Evolutionary conservation across 1,140 invertebrate species (phyloP), one percentile per base, ranked within the genome.

Genomic region (Catajapyx aquilonaris): DNA sequence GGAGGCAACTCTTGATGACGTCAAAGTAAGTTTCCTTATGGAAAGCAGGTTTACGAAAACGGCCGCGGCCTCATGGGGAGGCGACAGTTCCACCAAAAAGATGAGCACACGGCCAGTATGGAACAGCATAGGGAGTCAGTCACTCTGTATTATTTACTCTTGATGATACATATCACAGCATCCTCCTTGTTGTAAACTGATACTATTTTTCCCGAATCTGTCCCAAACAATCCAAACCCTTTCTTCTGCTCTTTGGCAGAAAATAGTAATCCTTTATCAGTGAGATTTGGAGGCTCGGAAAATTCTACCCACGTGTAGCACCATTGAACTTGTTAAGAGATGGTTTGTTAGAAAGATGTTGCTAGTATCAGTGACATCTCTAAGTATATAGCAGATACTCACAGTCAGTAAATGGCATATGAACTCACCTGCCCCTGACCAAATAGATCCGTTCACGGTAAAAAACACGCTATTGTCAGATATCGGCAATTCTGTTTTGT

Each of bases 391-490:
- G 32, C 42, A 32, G 42, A n/a, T 35, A 31, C 44, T 39, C 46
- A 69, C 67, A n/a, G n/a, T n/a, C n/a, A n/a, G n/a, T n/a, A n/a
- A n/a, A n/a, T n/a, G n/a, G n/a, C n/a, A n/a, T n/a, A n/a, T n/a
- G n/a, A n/a, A n/a, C n/a, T 57, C 74, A 70, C 75, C 76, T 83
- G 11, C 75, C 70, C 13, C 81, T 81, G 49, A 86, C 83, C 17
- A 87, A 63, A 44, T 83, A 81, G 49, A 75, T 81, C 46, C 69
- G 70, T 46, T 69, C 68, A n/a, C 81, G 51, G 46, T 78, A 81
- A 1, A 79, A 59, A 23, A 90, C 60, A 46, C 83, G 69, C 61
- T n/a, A n/a, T 87, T 78, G 60, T 94, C 81, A 0, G 90, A 93
- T 16, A 94, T 68, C 35, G 96, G 54, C 11, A 95, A 56, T 20